These are phyloP conservation scores for Vimba vimba DNA, from an alignment of 2,113 vertebrate species.

Conservation along the genomic window DNA sequence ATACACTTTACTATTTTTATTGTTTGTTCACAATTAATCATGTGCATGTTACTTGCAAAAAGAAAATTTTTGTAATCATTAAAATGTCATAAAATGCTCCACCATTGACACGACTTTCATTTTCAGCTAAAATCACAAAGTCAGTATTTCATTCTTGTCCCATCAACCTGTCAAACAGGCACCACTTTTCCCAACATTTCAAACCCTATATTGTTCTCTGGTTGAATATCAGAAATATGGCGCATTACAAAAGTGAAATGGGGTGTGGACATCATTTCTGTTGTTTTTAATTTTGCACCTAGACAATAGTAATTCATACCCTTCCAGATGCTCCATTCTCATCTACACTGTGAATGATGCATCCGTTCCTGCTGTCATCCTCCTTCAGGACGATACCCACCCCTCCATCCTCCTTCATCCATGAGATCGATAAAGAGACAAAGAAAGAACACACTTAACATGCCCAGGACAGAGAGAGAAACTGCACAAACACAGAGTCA, in stretches of 20 bases:
- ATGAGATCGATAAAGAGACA: background rate
- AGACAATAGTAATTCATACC: conserved; percentile 65
- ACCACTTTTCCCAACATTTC: background rate
- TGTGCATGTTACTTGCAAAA: background rate
- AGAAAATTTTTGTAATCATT: too few species aligned
- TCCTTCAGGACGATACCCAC: conserved; percentile 86
- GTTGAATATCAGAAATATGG: background rate
- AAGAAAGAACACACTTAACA: conserved; percentile 15
- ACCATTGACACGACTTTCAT: too few species aligned
- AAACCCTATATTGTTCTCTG: background rate
- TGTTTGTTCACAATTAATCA: background rate
- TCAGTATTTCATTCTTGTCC: too few species aligned
- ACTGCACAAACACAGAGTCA: background rate
- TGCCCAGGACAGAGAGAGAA: background rate
- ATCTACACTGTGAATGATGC: conserved; percentile 81
- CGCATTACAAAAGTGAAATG: background rate
- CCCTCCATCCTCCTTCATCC: conserved; percentile 82
- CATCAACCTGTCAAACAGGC: background rate
- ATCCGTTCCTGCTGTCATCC: conserved; percentile 78
- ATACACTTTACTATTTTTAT: background rate
- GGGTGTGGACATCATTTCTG: background rate
- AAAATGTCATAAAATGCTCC: too few species aligned
- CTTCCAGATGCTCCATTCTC: conserved; percentile 80
- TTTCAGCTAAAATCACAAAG: too few species aligned
- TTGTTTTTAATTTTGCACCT: background rate